Evolutionary conservation across 2,113 vertebrate species (phyloP), one percentile per base, ranked within the genome.

Genomic region (Lagenorhynchus albirostris): DNA sequence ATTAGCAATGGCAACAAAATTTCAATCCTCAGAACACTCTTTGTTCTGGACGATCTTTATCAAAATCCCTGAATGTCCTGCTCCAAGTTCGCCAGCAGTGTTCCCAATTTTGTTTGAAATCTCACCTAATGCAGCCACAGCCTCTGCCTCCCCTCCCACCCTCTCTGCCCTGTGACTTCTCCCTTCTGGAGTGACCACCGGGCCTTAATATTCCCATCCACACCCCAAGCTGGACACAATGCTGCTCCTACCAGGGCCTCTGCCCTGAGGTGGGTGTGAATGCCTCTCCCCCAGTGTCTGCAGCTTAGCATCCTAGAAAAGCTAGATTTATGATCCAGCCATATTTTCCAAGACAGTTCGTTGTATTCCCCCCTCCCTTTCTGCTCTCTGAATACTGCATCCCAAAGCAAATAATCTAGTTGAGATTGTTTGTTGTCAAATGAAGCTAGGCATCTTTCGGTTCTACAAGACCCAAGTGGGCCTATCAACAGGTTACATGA

Each of bases 211-310:
- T 31, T 44, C 29, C 41, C 63, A 65, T 44, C 20, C 82, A 79
- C 9, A 17, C 6, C 17, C 29, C 4, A 0, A 81, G 65, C 31
- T 2, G 1, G 3, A 20, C 20, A 70, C 15, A 55, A 2, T 3
- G 9, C 13, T 65, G 41, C 31, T 95, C 50, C 63, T 13, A 2
- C 23, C 12, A 41, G 13, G 50, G 3, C 8, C 33, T 71, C 55
- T 7, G 1, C 17, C 41, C 41, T 76, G 44, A 76, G 53, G 8
- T 11, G 3, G 2, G 12, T 41, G 4, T 17, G 63, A 87, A 50
- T 36, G 14, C 6, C 14, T 15, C 76, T 55, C 8, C 74, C 25
- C 21, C 36, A 6, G 2, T 9, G 13, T 41, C 17, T 8, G 44
- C 60, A 77, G 58, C 17, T 13, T 68, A 90, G 13, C 26, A 68